Conservation (phyloP, 2,113 vertebrate genomes). For the Manacus vitellinus region DNA sequence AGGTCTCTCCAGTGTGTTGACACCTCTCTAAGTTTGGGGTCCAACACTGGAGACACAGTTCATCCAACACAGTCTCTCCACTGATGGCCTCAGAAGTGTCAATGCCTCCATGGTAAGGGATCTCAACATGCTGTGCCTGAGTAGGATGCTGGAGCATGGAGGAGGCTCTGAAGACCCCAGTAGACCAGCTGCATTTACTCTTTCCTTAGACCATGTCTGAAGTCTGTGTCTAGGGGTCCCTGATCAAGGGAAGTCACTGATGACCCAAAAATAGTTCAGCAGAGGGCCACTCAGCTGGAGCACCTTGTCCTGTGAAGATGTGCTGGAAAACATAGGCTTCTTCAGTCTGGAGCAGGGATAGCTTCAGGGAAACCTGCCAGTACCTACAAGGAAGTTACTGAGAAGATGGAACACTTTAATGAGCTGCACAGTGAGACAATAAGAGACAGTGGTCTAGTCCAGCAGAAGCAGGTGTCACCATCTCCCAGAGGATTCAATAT, state of each 20-base stretch:
- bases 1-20: background rate
- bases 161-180: background rate
- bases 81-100: background rate
- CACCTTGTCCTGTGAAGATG: background rate
- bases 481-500: background rate
- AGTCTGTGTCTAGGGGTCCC: background rate
- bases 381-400: background rate
- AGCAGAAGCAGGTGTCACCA: background rate
- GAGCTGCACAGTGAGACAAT: background rate
- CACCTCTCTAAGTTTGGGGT: background rate
- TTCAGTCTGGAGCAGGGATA: background rate
- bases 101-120: background rate
- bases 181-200: background rate
- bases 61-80: background rate
- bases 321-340: background rate
- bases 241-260: background rate
- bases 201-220: background rate
- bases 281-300: background rate
- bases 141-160: background rate
- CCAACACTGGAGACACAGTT: background rate
- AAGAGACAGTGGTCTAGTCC: background rate
- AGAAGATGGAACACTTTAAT: background rate
- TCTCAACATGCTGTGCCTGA: accelerated
- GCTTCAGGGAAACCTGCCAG: background rate
- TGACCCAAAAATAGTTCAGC: background rate